Evolutionary conservation across 2,888 invertebrate species (phyloP).

Genomic region (Mythimna lalbum): DNA sequence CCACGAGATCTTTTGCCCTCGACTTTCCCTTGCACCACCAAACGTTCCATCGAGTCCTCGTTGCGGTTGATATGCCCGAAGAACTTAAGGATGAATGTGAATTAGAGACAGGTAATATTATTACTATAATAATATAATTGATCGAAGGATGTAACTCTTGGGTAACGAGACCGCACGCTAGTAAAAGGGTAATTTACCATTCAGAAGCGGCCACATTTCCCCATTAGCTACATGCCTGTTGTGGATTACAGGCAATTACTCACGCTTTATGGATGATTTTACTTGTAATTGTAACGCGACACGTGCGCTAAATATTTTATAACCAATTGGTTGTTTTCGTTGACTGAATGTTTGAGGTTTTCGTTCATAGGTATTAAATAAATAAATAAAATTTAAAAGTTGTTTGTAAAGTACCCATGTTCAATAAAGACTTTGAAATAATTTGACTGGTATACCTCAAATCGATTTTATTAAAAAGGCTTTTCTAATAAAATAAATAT

Average conservation of each 20-base stretch:
- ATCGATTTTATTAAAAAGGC: no score
- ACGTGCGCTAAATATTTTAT: constrained; percentile 46
- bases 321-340: not conserved
- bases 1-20: no score
- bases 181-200: constrained; percentile 37
- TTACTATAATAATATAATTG: not conserved
- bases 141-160: not conserved
- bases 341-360: constrained; percentile 6
- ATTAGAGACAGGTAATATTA: no score
- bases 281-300: constrained; percentile 26
- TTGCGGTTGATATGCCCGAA: no score
- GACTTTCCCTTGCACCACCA: no score
- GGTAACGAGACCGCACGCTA: not conserved
- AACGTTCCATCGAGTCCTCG: no score
- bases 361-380: constrained; percentile 1
- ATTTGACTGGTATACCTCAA: no score
- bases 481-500: no score
- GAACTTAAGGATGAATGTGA: no score
- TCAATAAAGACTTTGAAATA: not conserved
- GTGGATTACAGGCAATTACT: constrained; percentile 56
- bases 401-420: no score
- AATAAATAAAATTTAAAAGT: not conserved
- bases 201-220: constrained; percentile 37
- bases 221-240: constrained; percentile 47
- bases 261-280: constrained; percentile 45